Conservation (phyloP, 2,797 vertebrate genomes). For the Cuniculus paca region DNA sequence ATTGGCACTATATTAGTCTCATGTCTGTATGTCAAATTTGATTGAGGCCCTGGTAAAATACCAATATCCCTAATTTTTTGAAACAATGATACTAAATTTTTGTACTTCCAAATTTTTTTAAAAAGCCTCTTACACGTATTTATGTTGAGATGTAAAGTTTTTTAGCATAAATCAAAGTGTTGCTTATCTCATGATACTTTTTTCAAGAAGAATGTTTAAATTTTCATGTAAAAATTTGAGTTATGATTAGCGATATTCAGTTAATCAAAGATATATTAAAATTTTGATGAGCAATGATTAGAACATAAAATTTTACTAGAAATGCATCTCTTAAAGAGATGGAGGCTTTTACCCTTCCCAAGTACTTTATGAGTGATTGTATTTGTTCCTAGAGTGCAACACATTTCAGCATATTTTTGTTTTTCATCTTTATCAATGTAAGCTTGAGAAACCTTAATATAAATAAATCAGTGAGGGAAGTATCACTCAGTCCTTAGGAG, state of each 20-base stretch:
- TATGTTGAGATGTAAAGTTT: background rate
- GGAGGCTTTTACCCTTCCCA: background rate
- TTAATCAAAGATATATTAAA: slow-evolving; percentile 27
- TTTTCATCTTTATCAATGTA: slow-evolving; percentile 48
- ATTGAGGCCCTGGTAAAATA: background rate
- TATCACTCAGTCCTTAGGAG: slow-evolving; percentile 10
- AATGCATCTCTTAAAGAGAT: slow-evolving; percentile 45
- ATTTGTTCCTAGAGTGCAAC: slow-evolving; percentile 26
- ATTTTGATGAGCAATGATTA: slow-evolving; percentile 26
- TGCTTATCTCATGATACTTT: background rate
- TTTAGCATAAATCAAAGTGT: slow-evolving; percentile 18
- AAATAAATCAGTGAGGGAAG: slow-evolving; percentile 29
- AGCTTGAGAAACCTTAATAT: background rate
- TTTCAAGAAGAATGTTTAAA: slow-evolving; percentile 45
- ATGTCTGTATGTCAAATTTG: slow-evolving; percentile 35
- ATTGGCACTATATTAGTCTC: background rate
- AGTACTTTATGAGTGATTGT: slow-evolving; percentile 32
- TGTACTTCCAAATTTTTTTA: background rate
- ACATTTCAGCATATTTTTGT: background rate
- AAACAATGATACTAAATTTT: slow-evolving; percentile 48
- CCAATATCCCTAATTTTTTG: slow-evolving; percentile 20
- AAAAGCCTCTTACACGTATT: background rate
- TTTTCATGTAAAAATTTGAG: slow-evolving; percentile 33
- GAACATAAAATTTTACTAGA: slow-evolving; percentile 42
- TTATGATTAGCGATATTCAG: background rate